Evolutionary conservation across 2,797 vertebrate genomes (phyloP).

Genomic region (Sebastes kiyomatsui): DNA sequence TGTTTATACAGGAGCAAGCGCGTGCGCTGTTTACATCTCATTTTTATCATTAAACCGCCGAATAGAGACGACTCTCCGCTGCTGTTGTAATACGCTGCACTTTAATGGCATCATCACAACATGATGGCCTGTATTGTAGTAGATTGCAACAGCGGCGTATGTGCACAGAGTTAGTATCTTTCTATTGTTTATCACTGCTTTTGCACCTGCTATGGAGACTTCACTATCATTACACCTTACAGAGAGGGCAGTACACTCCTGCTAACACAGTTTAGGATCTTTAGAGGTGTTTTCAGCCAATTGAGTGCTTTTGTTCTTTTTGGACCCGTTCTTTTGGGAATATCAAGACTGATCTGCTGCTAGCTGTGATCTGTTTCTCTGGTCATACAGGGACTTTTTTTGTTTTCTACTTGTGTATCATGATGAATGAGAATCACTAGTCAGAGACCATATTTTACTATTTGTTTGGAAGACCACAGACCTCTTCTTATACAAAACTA

Average conservation of each 20-base stretch:
- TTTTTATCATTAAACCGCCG: background rate
- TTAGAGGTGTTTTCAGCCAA: background rate
- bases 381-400: background rate
- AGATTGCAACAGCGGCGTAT: slow-evolving; percentile 5
- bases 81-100: background rate
- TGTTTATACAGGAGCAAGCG: background rate
- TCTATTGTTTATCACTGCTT: background rate
- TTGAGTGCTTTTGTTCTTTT: background rate
- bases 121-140: slow-evolving; percentile 1
- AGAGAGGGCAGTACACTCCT: background rate
- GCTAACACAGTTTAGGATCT: background rate
- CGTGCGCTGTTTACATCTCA: slow-evolving; percentile 13
- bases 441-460: background rate
- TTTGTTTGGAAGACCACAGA: background rate
- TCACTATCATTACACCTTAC: background rate
- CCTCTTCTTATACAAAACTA: background rate
- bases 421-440: background rate
- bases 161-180: background rate
- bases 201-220: background rate
- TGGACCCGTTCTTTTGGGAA: background rate
- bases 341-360: background rate
- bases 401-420: background rate
- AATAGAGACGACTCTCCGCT: background rate
- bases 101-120: slow-evolving; percentile 7
- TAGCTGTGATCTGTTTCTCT: background rate